These are phyloP conservation scores for Yponomeuta malinellus DNA, from an alignment of 2,888 invertebrate genomes.

Conservation along the genomic window DNA sequence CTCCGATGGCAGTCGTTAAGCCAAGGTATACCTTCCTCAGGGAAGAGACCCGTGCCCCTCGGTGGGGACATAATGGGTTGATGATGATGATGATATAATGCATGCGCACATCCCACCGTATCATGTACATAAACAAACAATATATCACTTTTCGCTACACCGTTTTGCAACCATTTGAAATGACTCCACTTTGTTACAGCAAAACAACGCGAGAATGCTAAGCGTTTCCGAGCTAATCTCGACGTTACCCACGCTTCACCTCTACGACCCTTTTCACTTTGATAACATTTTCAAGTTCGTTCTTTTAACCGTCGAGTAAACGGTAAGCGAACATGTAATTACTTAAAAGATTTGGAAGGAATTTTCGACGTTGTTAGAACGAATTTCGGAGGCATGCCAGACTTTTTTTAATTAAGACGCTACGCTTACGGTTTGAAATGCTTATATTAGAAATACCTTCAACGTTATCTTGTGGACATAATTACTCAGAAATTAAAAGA, in stretches of 20 bases:
- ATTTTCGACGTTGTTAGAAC: neutral
- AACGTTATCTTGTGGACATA: neutral
- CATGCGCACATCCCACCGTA: too few species aligned
- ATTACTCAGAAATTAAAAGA: neutral
- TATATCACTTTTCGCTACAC: too few species aligned
- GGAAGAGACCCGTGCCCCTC: too few species aligned
- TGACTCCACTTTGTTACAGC: neutral
- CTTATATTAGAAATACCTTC: neutral
- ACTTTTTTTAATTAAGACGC: neutral
- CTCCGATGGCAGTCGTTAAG: too few species aligned
- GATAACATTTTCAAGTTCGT: neutral
- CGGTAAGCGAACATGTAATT: neutral
- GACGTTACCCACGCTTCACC: neutral
- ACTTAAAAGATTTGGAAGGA: neutral
- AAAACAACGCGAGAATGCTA: neutral
- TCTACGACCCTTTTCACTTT: neutral
- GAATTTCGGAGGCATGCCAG: neutral
- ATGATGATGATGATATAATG: too few species aligned
- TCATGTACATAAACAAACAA: too few species aligned
- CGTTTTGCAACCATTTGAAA: too few species aligned
- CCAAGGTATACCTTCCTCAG: too few species aligned
- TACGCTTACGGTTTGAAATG: neutral
- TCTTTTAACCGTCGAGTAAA: neutral
- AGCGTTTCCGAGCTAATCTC: neutral
- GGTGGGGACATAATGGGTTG: too few species aligned